Evolutionary conservation across 2,797 vertebrate species (phyloP).

Genomic region (Aplochiton taeniatus): DNA sequence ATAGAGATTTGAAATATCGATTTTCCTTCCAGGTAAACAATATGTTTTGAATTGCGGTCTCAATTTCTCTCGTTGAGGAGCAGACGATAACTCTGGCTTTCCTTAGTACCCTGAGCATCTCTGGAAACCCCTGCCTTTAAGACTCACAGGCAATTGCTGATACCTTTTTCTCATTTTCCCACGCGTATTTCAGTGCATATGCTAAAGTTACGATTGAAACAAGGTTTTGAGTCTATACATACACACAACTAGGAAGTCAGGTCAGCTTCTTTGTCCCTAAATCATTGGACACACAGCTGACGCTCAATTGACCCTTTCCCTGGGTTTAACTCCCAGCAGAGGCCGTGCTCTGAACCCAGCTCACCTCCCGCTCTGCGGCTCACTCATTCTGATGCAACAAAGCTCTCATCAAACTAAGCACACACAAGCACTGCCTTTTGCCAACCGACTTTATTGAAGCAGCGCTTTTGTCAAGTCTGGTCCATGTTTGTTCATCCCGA

Average conservation of each 20-base stretch:
- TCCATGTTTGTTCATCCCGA: conserved; percentile 19
- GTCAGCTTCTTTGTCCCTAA: conserved; percentile 1
- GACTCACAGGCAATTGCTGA: no score
- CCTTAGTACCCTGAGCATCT: no score
- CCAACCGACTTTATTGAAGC: conserved; percentile 1
- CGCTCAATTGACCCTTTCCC: conserved; percentile 5
- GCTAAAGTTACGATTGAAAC: no score
- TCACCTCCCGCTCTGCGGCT: background rate
- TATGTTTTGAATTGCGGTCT: no score
- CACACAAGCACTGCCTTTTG: background rate
- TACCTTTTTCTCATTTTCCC: no score
- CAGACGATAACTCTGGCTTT: no score
- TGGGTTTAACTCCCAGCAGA: background rate
- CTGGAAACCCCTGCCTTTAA: no score
- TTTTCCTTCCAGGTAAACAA: no score
- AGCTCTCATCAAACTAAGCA: background rate
- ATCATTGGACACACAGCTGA: background rate
- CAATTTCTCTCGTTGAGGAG: no score
- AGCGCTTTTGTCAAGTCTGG: conserved; percentile 26
- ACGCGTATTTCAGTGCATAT: no score
- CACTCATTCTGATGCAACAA: background rate
- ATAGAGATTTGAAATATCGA: background rate
- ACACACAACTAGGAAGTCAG: background rate
- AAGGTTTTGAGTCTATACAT: no score
- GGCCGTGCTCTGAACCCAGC: background rate